phyloP scores from a whole-genome alignment of 2,888 invertebrate genomes.

The Rutpela maculata region DNA sequence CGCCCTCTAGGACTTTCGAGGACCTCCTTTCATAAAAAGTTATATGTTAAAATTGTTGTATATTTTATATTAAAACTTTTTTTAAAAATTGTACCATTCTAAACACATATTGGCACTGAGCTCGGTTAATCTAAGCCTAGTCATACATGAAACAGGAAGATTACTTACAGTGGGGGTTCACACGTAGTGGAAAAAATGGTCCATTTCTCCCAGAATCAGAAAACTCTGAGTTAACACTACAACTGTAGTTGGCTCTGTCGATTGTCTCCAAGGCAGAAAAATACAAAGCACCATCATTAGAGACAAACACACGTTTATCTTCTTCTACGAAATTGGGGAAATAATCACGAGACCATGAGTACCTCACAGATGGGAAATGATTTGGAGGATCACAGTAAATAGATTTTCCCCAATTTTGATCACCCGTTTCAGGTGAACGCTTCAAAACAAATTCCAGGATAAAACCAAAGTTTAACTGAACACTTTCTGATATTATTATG shows the following conservation, averaged over 20 bases:
- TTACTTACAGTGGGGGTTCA: conserved; percentile 86
- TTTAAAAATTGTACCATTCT: too few relatives aligned
- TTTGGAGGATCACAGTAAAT: conserved; percentile 95
- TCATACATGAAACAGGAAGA: conserved; percentile 31
- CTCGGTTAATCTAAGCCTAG: conserved; percentile 14
- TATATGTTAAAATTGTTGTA: too few relatives aligned
- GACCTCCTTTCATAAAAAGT: too few relatives aligned
- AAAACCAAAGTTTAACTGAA: conserved; percentile 90
- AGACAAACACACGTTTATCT: conserved; percentile 94
- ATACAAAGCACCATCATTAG: conserved; percentile 94
- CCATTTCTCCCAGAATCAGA: conserved; percentile 93
- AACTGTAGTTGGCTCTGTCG: conserved; percentile 93
- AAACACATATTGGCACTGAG: too few relatives aligned
- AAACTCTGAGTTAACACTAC: conserved; percentile 91
- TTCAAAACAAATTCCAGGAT: conserved; percentile 94
- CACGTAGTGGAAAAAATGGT: conserved; percentile 88
- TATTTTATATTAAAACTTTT: too few relatives aligned
- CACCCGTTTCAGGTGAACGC: conserved; percentile 88
- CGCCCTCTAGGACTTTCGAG: too few relatives aligned
- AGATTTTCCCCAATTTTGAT: conserved; percentile 95
- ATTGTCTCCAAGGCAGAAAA: conserved; percentile 95
- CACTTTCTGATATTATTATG: conserved; percentile 90
- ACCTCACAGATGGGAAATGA: conserved; percentile 91
- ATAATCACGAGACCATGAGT: conserved; percentile 92
- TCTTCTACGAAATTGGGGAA: conserved; percentile 96